A percentile compares a stretch with the other conserved stretches of the same genome.
Conservation (phyloP, 2,888 invertebrate genomes). For the Scaptomyza caliginosa region DNA sequence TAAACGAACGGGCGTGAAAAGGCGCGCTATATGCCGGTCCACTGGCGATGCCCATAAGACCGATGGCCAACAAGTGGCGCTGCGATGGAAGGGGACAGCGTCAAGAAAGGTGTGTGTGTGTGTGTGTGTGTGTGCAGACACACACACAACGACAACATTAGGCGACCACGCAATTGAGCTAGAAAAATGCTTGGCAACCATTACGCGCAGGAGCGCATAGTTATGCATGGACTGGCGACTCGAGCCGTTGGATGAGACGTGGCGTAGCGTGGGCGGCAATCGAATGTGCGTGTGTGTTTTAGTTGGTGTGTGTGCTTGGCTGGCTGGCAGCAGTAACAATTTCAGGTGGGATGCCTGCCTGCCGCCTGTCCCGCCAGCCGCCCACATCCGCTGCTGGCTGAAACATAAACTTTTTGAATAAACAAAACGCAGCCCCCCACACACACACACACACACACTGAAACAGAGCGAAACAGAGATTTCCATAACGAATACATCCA, state of each 20-base stretch:
- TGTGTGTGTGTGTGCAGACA: too few species aligned
- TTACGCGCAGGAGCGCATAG: constrained; percentile 44
- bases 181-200: constrained; percentile 46
- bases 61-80: constrained; percentile 45
- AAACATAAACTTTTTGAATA: constrained; percentile 74
- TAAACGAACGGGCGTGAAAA: constrained; percentile 46
- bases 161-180: constrained; percentile 54
- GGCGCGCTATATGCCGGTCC: constrained; percentile 55
- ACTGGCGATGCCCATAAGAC: constrained; percentile 34
- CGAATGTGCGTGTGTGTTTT: not conserved
- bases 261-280: constrained; percentile 16
- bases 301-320: constrained; percentile 13
- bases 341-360: constrained; percentile 62
- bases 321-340: constrained; percentile 41
- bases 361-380: constrained; percentile 5
- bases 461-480: constrained; percentile 21
- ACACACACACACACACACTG: constrained; percentile 8
- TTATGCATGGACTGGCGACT: constrained; percentile 28
- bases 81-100: constrained; percentile 8
- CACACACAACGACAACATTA: constrained; percentile 1
- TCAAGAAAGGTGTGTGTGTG: not conserved
- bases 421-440: constrained; percentile 43
- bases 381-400: constrained; percentile 51
- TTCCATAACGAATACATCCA: constrained; percentile 65
- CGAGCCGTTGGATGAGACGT: constrained; percentile 8